A percentile compares a stretch with the other conserved stretches of the same genome.
These are phyloP conservation scores for Lepisosteus oculatus DNA, from an alignment of 2,113 vertebrate genomes.

Conservation along the genomic window DNA sequence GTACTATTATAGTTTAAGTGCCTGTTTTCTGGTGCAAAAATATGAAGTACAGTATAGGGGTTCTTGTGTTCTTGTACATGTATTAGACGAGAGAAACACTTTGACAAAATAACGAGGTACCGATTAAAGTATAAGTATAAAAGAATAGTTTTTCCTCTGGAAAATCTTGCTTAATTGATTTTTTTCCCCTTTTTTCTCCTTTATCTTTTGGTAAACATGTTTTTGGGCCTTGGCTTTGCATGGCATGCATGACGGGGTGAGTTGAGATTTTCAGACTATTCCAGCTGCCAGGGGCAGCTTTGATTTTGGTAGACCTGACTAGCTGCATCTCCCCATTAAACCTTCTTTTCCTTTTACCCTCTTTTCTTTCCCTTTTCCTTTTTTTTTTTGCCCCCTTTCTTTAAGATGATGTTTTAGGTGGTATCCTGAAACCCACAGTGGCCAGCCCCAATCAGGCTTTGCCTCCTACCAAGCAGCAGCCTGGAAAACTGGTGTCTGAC, in stretches of 20 bases:
- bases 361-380: conserved; percentile 21
- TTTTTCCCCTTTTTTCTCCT: conserved; percentile 28
- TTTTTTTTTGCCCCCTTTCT: conserved; percentile 29
- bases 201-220: conserved; percentile 29
- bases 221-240: conserved; percentile 60
- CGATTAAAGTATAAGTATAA: too few relatives aligned
- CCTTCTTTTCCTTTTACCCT: conserved; percentile 19
- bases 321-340: conserved; percentile 35
- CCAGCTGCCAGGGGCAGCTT: conserved; percentile 23
- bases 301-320: conserved; percentile 17
- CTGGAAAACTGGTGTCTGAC: conserved; percentile 86
- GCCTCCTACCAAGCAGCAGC: conserved; percentile 70
- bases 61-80: too few relatives aligned
- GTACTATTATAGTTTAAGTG: too few relatives aligned
- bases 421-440: conserved; percentile 91
- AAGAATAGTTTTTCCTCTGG: not conserved
- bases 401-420: conserved; percentile 88
- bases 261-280: conserved; percentile 45
- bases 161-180: conserved; percentile 29
- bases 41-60: too few relatives aligned
- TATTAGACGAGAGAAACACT: too few relatives aligned
- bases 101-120: too few relatives aligned
- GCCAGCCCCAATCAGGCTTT: conserved; percentile 81
- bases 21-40: too few relatives aligned
- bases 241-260: conserved; percentile 70